Evolutionary conservation across 2,888 invertebrate genomes (phyloP).

Genomic region (Luffia ferchaultella): DNA sequence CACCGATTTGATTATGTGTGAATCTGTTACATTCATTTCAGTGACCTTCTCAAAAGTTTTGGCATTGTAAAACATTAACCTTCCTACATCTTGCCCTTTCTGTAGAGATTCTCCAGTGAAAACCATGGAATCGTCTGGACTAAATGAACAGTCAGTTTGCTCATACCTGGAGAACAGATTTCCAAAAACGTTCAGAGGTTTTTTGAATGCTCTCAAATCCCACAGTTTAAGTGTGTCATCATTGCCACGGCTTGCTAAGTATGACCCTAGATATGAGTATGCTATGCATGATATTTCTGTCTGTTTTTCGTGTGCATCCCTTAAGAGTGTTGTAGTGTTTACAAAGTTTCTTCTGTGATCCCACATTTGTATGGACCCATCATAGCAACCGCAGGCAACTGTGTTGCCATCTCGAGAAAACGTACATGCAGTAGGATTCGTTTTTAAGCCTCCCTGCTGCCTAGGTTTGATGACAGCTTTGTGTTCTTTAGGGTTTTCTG

Average conservation of each 20-base stretch:
- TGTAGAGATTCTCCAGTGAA: conserved; percentile 87
- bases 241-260: conserved; percentile 82
- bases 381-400: conserved; percentile 90
- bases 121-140: conserved; percentile 90
- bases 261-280: conserved; percentile 87
- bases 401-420: conserved; percentile 88
- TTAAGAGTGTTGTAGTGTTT: conserved; percentile 79
- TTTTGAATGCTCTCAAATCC: conserved; percentile 87
- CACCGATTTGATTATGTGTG: conserved; percentile 85
- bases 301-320: conserved; percentile 83
- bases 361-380: conserved; percentile 98
- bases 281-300: conserved; percentile 83
- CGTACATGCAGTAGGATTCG: conserved; percentile 83
- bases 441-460: conserved; percentile 85
- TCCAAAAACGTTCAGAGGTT: conserved; percentile 73
- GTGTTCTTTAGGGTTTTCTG: conserved; percentile 81
- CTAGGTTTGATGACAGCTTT: conserved; percentile 86
- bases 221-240: conserved; percentile 96
- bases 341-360: conserved; percentile 92
- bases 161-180: conserved; percentile 86
- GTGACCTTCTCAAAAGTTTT: conserved; percentile 78
- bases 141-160: conserved; percentile 83
- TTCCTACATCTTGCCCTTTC: conserved; percentile 70
- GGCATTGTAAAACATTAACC: conserved; percentile 81
- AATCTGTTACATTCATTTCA: conserved; percentile 78